Evolutionary conservation across 2,888 invertebrate genomes (phyloP).

Genomic region (Andrena camellia): DNA sequence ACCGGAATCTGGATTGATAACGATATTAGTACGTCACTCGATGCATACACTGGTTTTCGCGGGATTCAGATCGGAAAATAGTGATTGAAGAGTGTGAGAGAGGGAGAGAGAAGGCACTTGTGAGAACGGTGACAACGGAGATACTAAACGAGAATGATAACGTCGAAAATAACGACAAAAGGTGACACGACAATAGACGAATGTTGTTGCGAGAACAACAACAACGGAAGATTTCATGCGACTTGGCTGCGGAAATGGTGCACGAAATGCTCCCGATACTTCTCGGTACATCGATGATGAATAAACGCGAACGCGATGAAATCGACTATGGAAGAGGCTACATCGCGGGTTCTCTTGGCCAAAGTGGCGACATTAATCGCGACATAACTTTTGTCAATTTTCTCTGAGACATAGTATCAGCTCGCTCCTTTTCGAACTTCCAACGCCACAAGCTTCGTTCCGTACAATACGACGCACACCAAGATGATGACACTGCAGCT

Average conservation of each 20-base stretch:
- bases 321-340: conserved; percentile 60
- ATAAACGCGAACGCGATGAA: conserved; percentile 56
- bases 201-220: conserved; percentile 43
- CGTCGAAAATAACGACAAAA: conserved; percentile 43
- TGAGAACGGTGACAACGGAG: conserved; percentile 43
- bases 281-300: conserved; percentile 71
- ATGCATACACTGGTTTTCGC: conserved; percentile 51
- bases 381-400: conserved; percentile 50
- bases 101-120: conserved; percentile 67
- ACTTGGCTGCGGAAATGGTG: conserved; percentile 56
- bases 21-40: conserved; percentile 45
- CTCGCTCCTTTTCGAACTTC: conserved; percentile 53
- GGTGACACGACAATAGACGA: conserved; percentile 47
- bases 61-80: conserved; percentile 48
- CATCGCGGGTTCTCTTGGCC: conserved; percentile 68
- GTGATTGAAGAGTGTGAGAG: conserved; percentile 43
- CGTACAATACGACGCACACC: conserved; percentile 45
- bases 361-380: conserved; percentile 51
- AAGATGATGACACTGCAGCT: conserved; percentile 66
- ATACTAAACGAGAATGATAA: conserved; percentile 49
- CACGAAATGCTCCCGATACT: conserved; percentile 57
- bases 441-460: conserved; percentile 41
- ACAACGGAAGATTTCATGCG: conserved; percentile 59
- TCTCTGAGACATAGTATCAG: conserved; percentile 67
- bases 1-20: conserved; percentile 46